Conservation (phyloP, 2,888 invertebrate species). For the Tachystola acroxantha region DNA sequence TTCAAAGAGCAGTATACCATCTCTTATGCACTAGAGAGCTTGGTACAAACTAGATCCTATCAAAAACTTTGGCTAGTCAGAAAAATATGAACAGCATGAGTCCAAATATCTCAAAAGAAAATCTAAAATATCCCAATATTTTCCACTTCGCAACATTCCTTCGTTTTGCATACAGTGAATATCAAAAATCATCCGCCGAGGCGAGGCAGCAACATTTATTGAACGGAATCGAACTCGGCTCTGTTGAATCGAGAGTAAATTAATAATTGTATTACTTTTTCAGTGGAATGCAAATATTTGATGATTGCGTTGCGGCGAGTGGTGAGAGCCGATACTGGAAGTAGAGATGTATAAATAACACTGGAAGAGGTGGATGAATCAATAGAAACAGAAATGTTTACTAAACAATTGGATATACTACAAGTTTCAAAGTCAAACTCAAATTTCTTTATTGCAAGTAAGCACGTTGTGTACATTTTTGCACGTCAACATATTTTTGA, state of each 20-base stretch:
- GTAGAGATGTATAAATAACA: constrained; percentile 2
- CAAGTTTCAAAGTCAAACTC: neutral
- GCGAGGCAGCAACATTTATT: constrained; percentile 36
- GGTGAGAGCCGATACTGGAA: constrained; percentile 40
- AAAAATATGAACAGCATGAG: no score
- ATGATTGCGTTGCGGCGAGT: constrained; percentile 66
- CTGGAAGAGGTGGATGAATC: constrained; percentile 12
- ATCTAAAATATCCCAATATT: constrained; percentile 18
- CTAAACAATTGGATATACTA: no score
- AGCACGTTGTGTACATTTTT: no score
- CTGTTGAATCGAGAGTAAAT: constrained; percentile 68
- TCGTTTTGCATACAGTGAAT: constrained; percentile 56
- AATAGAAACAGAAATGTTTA: no score
- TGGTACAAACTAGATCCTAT: no score
- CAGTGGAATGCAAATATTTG: constrained; percentile 73
- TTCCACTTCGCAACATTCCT: constrained; percentile 35
- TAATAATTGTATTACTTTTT: constrained; percentile 77
- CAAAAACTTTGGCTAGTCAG: no score
- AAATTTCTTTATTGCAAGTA: neutral
- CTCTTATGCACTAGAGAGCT: no score
- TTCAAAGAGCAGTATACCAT: no score
- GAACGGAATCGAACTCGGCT: constrained; percentile 46
- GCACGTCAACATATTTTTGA: no score
- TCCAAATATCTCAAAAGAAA: no score
- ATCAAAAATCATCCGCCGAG: constrained; percentile 40